These are phyloP conservation scores for Vanacampus margaritifer DNA, from an alignment of 2,113 vertebrate genomes.

Conservation along the genomic window DNA sequence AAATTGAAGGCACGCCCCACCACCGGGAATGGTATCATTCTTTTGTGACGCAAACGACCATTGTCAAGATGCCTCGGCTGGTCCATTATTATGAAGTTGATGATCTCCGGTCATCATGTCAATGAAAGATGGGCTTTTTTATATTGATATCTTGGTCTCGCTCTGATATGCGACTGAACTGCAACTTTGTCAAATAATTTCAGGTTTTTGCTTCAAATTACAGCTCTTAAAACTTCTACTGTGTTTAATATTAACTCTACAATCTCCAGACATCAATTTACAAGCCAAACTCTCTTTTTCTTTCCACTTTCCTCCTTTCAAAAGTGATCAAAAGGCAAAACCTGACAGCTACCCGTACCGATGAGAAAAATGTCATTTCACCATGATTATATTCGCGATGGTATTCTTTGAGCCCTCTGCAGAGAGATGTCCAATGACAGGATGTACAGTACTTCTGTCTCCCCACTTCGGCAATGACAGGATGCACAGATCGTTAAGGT, in stretches of 20 bases:
- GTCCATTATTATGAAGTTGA: no score
- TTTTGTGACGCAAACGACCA: no score
- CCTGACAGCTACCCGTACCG: not conserved
- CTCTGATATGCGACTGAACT: not conserved
- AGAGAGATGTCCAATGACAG: conserved; percentile 60
- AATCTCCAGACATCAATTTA: not conserved
- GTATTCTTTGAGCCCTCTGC: conserved; percentile 25
- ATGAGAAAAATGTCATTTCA: not conserved
- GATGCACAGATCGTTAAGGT: conserved; percentile 73
- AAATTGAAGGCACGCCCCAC: no score
- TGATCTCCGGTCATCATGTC: no score
- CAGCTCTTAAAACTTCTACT: not conserved
- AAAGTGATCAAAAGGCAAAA: conserved; percentile 2
- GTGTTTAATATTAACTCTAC: not conserved
- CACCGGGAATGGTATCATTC: no score
- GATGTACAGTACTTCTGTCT: conserved; percentile 39
- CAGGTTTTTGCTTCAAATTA: no score
- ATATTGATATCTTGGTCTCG: not conserved
- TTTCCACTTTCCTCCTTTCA: conserved; percentile 19
- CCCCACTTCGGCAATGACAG: conserved; percentile 48
- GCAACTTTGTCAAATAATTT: not conserved
- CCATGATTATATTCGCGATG: not conserved
- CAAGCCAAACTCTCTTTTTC: not conserved
- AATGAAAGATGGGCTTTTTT: no score
- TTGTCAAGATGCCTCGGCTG: no score